Evolutionary conservation across 2,113 vertebrate genomes (phyloP).

Genomic region (Mustelus asterias): DNA sequence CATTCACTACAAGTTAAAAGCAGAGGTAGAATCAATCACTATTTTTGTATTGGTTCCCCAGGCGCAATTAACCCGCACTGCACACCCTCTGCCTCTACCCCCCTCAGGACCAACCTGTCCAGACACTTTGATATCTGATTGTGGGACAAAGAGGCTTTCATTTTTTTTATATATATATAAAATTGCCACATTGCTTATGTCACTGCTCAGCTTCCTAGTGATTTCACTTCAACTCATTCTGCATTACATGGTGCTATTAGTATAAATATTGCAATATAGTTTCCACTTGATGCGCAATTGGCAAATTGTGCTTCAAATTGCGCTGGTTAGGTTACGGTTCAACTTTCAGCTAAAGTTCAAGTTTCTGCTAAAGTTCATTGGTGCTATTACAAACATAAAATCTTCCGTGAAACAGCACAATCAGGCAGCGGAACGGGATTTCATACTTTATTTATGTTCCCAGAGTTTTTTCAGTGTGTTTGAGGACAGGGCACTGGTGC

Average conservation of each 20-base stretch:
- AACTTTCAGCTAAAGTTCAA: background rate
- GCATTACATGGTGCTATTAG: background rate
- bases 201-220: background rate
- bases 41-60: background rate
- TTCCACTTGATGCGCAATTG: background rate
- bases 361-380: background rate
- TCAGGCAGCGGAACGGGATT: background rate
- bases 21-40: background rate
- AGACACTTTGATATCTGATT: background rate
- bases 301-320: background rate
- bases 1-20: background rate
- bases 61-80: background rate
- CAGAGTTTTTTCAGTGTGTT: background rate
- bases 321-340: background rate
- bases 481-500: background rate
- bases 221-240: background rate
- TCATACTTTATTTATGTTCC: background rate
- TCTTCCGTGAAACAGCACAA: background rate
- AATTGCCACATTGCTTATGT: background rate
- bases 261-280: background rate
- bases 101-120: background rate
- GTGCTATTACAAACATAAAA: background rate
- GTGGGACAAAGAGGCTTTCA: conserved; percentile 18
- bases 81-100: background rate
- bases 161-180: background rate